Base-by-base conservation (phyloP, 2,888 invertebrate genomes). In the Xanthia icteritia region DNA sequence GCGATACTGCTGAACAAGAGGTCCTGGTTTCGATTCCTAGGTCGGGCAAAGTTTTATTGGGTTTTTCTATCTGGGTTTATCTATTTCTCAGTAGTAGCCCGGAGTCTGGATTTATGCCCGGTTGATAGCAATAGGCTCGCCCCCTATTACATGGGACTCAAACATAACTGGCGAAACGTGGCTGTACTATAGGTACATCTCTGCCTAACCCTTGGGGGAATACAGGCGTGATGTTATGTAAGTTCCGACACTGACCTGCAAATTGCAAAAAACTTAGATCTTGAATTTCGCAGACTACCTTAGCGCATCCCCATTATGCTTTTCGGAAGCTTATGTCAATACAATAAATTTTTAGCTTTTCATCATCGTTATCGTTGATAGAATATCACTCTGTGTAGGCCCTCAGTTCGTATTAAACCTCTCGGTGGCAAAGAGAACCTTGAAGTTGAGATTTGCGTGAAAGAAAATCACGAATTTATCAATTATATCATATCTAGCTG, bases 401-500 rank as follows among this genome's bases (percentile, higher is more conserved):
- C 17, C 27, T 31, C 27, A 31, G 27, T 58, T 15, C 13, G 13
- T 61, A n/a, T 45, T 9, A 75, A 27, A 15, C 23, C 54, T 51
- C 11, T 31, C n/a, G 0, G 17, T 27, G 23, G 11, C 27, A 54
- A 56, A 31, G 11, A 71, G 23, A 27, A 39, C 20, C 4, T 36
- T 65, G 9, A 54, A 68, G 20, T 48, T 61, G 54, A 77, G 58
- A 83, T 66, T 70, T 4, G 20, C 78, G 23, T 67, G 42, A 58
- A 83, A 70, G 27, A 77, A 67, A 79, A 73, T 51, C 60, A n/a
- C 13, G n/a, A 42, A 56, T 23, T 70, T 83, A 77, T 77, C 64
- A 66, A 70, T 79, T 17, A 79, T 31, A 70, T 82, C 61, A 58
- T 79, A 79, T 82, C 80, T 42, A 17, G 48, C 42, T 67, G 73